Conservation (phyloP, 2,888 invertebrate genomes). For the Drosophila helvetica region DNA sequence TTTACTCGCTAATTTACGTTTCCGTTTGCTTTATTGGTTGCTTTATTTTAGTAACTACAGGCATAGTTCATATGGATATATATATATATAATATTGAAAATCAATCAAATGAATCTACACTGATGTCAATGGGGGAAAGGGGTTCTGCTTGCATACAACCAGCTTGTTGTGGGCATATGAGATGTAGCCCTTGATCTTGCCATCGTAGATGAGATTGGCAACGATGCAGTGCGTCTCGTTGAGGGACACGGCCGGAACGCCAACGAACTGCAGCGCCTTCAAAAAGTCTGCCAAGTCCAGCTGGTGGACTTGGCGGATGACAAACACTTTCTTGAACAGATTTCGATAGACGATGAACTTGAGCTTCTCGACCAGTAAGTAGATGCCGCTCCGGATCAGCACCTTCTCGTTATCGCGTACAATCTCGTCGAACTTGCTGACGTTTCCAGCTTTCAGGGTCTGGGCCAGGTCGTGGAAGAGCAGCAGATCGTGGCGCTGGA, state of each 20-base stretch:
- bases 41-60: too few relatives aligned
- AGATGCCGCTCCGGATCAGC: conserved; percentile 98
- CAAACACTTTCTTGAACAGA: conserved; percentile 94
- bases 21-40: too few relatives aligned
- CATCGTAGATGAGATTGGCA: conserved; percentile 97
- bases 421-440: conserved; percentile 91
- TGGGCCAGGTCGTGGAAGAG: conserved; percentile 95
- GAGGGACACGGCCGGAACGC: conserved; percentile 93
- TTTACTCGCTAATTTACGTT: too few relatives aligned
- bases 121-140: conserved; percentile 92
- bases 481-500: conserved; percentile 94
- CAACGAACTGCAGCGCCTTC: conserved; percentile 91
- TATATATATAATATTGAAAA: background rate
- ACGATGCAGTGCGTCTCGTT: conserved; percentile 98
- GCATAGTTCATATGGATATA: background rate
- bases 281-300: conserved; percentile 94
- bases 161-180: conserved; percentile 98
- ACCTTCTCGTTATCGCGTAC: conserved; percentile 95
- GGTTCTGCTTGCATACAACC: conserved; percentile 98
- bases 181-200: conserved; percentile 99
- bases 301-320: conserved; percentile 91
- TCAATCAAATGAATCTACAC: conserved; percentile 82
- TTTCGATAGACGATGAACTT: conserved; percentile 98
- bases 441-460: conserved; percentile 95
- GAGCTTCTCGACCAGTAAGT: conserved; percentile 97